phyloP scores from a whole-genome alignment of 2,113 vertebrate species.

The Malurus melanocephalus region DNA sequence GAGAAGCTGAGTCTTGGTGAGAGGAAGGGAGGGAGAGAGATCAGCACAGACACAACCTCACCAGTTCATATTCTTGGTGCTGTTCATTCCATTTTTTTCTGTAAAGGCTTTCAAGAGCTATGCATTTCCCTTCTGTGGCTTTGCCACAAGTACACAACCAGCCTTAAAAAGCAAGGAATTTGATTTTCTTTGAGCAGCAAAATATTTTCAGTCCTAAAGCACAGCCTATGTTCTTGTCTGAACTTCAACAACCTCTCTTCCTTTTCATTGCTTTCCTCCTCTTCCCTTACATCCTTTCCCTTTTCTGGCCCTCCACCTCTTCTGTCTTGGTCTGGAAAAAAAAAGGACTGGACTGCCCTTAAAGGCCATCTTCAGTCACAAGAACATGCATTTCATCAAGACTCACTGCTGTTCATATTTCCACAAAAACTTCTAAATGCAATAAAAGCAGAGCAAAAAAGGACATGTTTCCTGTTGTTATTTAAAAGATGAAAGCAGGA shows the following conservation, averaged over 20 bases:
- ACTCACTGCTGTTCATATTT: background rate
- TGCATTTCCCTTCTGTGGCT: background rate
- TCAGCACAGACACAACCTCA: background rate
- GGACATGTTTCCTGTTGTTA: background rate
- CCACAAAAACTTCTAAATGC: background rate
- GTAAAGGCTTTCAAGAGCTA: background rate
- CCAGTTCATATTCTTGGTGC: background rate
- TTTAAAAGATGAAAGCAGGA: constrained; percentile 10
- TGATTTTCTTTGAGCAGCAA: background rate
- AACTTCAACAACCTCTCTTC: background rate
- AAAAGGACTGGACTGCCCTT: background rate
- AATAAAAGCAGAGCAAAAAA: background rate
- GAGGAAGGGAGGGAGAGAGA: background rate
- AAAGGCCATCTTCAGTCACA: background rate
- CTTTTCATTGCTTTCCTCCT: background rate
- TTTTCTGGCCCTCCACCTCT: background rate
- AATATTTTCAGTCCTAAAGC: background rate
- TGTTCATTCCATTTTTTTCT: background rate
- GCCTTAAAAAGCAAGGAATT: background rate
- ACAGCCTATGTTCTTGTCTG: background rate
- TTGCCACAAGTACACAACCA: background rate
- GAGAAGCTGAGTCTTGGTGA: background rate
- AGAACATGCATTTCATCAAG: background rate
- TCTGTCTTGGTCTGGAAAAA: background rate
- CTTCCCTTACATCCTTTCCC: background rate